Evolutionary conservation across 2,797 vertebrate genomes (phyloP), one percentile per base, ranked within the genome.

Genomic region (Momotus momota): DNA sequence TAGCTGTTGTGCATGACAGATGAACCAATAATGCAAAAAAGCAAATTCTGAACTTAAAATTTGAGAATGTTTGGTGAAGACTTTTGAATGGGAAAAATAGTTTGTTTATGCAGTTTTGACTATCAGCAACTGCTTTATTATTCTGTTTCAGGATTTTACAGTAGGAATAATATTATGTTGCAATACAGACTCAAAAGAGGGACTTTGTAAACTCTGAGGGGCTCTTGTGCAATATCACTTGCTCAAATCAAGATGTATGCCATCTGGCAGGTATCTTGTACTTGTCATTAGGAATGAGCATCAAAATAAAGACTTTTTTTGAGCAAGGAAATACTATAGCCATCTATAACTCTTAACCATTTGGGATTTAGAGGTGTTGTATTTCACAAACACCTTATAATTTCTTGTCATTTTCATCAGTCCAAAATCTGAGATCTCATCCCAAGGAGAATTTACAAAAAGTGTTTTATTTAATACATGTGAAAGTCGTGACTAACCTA

Each of bases 211-310:
- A 45, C 27, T 57, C 11, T 29, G 54, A 64, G n/a, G 33, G 33
- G 16, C 14, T 81, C 35, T 57, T 87, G 55, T 89, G n/a, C 26
- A 78, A 71, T n/a, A 78, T 62, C 9, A 52, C 19, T 92, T 86
- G 27, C 62, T 95, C 49, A 93, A 88, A 64, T 57, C 13, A 91
- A 74, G 49, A 82, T 49, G 10, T 31, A 73, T 70, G 52, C 71
- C 51, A 67, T 87, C 74, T 94, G 82, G 58, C 75, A 94, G 70
- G 62, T 87, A n/a, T 60, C 90, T 92, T 92, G 69, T 94, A 88
- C 51, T 17, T 94, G 75, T 86, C 86, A 51, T 40, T 87, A 48
- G 51, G 26, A n/a, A 93, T 92, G 74, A 67, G 1, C 4, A 81
- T 92, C 72, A 94, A 79, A 87, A 85, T n/a, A 71, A 88, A 81